These are phyloP conservation scores for Petrolisthes cinctipes DNA, from an alignment of 2,888 invertebrate genomes.

Conservation along the genomic window DNA sequence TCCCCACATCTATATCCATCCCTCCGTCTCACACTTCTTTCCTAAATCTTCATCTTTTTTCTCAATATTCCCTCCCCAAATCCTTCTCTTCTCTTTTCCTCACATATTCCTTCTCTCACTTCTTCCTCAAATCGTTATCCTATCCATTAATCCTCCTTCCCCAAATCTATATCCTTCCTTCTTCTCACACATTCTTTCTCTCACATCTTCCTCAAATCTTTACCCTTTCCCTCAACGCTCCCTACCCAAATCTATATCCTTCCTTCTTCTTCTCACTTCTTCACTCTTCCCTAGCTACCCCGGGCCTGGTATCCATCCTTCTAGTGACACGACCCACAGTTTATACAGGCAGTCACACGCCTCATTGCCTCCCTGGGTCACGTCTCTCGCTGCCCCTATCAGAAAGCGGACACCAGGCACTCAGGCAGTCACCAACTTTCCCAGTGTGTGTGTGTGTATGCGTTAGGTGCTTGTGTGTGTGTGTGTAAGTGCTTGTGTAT, in stretches of 20 bases:
- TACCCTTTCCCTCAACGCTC: neutral
- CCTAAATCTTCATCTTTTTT: neutral
- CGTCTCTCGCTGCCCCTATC: no score
- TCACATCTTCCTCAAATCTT: neutral
- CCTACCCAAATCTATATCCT: neutral
- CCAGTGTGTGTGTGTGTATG: neutral
- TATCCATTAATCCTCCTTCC: neutral
- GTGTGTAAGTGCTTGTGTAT: neutral
- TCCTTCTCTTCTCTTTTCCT: neutral
- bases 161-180: neutral
- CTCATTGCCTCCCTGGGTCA: no score
- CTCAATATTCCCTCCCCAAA: neutral
- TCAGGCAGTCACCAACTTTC: neutral
- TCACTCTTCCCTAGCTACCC: neutral
- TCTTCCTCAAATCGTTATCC: neutral
- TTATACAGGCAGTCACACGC: no score
- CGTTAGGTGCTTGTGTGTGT: conserved; percentile 1
- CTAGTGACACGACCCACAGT: no score
- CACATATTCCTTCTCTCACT: neutral
- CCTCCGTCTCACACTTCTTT: no score
- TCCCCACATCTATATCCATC: no score
- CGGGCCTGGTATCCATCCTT: no score
- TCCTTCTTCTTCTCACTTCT: neutral
- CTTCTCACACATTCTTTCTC: neutral
- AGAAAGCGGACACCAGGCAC: neutral